Evolutionary conservation across 2,888 invertebrate species (phyloP).

Genomic region (Opisthograptis luteolata): DNA sequence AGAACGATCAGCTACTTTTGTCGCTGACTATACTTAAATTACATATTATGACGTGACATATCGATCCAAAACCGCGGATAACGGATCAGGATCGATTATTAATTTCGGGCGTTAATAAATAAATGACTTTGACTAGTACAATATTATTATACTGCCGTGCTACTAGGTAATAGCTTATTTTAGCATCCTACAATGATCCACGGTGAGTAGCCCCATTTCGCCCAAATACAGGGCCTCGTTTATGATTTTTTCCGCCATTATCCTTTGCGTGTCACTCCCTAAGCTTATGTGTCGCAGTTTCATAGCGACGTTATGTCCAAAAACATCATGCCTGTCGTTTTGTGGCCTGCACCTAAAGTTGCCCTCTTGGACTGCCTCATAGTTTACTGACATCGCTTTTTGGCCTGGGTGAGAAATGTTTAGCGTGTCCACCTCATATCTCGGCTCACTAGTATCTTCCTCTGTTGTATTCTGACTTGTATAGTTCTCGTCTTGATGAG

Average conservation of each 20-base stretch:
- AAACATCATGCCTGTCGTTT: constrained; percentile 23
- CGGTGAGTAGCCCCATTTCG: constrained; percentile 28
- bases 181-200: constrained; percentile 3
- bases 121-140: too few species aligned
- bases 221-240: constrained; percentile 30
- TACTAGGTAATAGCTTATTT: not conserved
- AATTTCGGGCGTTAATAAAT: too few species aligned
- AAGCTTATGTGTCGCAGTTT: constrained; percentile 26
- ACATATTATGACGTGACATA: too few species aligned
- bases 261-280: constrained; percentile 22
- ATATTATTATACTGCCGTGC: too few species aligned
- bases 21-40: too few species aligned
- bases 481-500: not conserved
- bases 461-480: not conserved
- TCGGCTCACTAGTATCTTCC: not conserved
- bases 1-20: too few species aligned
- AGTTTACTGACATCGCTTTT: not conserved
- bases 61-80: too few species aligned
- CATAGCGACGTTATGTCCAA: constrained; percentile 25
- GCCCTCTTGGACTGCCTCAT: not conserved
- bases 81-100: too few species aligned
- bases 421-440: not conserved
- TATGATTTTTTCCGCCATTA: constrained; percentile 33
- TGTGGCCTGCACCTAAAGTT: not conserved
- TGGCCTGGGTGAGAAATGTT: not conserved